Conservation (phyloP, 1,140 invertebrate species). For the Antheraea mylitta region DNA sequence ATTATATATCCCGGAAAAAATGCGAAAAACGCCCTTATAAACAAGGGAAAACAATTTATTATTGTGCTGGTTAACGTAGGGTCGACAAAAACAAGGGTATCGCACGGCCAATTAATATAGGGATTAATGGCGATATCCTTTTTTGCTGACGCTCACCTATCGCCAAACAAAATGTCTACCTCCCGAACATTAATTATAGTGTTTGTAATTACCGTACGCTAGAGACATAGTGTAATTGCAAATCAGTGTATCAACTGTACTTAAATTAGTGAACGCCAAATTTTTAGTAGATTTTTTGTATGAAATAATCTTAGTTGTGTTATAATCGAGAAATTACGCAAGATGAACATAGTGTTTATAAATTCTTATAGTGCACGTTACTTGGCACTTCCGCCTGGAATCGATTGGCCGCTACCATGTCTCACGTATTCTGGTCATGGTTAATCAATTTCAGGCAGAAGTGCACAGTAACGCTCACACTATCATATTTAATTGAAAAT, state of each 20-base stretch:
- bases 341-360: too few species aligned
- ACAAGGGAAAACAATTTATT: neutral
- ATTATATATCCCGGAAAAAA: neutral
- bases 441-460: too few species aligned
- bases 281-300: too few species aligned
- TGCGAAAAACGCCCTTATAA: neutral
- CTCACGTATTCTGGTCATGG: too few species aligned
- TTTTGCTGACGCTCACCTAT: conserved; percentile 32
- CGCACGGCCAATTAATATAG: conserved; percentile 31
- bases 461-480: too few species aligned
- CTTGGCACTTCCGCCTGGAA: too few species aligned
- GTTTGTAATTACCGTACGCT: neutral
- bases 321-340: too few species aligned
- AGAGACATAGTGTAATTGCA: neutral
- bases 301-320: too few species aligned
- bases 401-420: too few species aligned
- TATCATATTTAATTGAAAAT: too few species aligned
- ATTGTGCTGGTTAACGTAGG: conserved; percentile 18
- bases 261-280: neutral
- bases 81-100: conserved; percentile 33
- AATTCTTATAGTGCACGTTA: too few species aligned
- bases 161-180: conserved; percentile 24
- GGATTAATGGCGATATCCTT: conserved; percentile 34
- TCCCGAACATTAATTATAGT: conserved; percentile 19
- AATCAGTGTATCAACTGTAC: neutral